These are phyloP conservation scores for Antedon mediterranea DNA, from an alignment of 53 echinoderm and acorn worm species.

Conservation along the genomic window DNA sequence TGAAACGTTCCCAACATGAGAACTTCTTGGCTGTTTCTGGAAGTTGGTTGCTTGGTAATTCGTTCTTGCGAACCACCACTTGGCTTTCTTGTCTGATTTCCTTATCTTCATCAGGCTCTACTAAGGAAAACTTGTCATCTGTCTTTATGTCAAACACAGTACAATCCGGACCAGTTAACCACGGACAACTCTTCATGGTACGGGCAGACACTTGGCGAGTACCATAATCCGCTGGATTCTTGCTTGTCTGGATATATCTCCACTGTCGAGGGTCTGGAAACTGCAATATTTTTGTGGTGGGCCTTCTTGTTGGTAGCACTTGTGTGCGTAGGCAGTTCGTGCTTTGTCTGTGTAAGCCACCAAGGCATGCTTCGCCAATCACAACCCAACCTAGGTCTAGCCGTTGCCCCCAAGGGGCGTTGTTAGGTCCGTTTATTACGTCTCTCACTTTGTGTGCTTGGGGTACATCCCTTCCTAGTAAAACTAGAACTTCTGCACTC, in stretches of 20 bases:
- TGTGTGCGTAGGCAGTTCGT: conserved; percentile 16
- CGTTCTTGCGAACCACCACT: neutral
- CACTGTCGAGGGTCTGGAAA: conserved; percentile 10
- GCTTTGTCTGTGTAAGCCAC: conserved; percentile 8
- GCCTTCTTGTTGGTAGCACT: neutral
- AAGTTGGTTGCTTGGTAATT: neutral
- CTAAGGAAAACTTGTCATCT: neutral
- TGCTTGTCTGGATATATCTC: conserved; percentile 20
- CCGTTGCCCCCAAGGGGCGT: neutral
- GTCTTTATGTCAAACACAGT: neutral
- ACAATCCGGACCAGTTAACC: conserved; percentile 11
- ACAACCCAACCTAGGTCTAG: neutral
- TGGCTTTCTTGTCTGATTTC: conserved; percentile 5
- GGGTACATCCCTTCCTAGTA: conserved; percentile 4
- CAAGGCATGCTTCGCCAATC: neutral
- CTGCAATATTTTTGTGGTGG: neutral
- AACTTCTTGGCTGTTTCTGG: no score
- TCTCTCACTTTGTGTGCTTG: conserved; percentile 3
- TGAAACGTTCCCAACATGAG: conserved; percentile 9
- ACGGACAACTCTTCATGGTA: neutral
- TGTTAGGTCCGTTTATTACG: neutral
- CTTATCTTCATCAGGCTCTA: conserved; percentile 5
- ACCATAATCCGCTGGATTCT: conserved; percentile 26
- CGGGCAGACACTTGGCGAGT: conserved; percentile 5
- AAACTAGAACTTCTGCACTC: neutral